Percentiles rank a stretch among this genome's conserved stretches.
These are phyloP conservation scores for Sapayoa aenigma DNA, from an alignment of 2,113 vertebrate genomes.

Conservation along the genomic window DNA sequence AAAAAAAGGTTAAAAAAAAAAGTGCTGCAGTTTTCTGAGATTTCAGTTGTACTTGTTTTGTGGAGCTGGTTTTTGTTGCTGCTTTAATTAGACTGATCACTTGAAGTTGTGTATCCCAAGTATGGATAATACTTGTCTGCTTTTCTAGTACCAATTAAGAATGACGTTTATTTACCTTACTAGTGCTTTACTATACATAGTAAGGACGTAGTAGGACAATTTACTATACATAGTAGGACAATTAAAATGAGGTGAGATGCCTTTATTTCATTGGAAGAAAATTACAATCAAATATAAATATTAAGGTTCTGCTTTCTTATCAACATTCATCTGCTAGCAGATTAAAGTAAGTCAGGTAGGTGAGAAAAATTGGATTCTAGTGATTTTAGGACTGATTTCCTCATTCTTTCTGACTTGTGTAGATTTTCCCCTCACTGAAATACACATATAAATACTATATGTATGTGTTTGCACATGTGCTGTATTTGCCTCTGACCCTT, in stretches of 20 bases:
- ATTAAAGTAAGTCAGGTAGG: neutral
- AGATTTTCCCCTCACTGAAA: neutral
- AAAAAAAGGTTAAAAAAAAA: neutral
- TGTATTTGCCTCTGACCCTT: neutral
- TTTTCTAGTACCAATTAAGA: neutral
- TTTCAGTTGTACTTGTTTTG: neutral
- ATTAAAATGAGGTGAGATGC: neutral
- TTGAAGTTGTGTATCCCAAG: neutral
- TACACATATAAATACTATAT: neutral
- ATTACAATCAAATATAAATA: neutral
- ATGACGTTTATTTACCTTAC: neutral
- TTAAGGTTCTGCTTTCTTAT: neutral
- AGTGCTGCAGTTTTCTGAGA: neutral
- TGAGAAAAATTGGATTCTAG: neutral
- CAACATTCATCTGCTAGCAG: neutral
- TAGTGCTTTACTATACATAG: neutral
- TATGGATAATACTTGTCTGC: neutral
- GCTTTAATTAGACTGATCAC: neutral
- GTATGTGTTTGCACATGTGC: neutral
- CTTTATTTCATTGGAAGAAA: neutral
- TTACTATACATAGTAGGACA: neutral
- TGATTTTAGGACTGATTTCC: neutral
- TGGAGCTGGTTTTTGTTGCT: neutral
- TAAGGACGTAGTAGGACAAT: neutral
- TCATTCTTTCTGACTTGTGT: neutral